Evolutionary conservation across 2,888 invertebrate genomes (phyloP).

Genomic region (Colostygia pectinataria): DNA sequence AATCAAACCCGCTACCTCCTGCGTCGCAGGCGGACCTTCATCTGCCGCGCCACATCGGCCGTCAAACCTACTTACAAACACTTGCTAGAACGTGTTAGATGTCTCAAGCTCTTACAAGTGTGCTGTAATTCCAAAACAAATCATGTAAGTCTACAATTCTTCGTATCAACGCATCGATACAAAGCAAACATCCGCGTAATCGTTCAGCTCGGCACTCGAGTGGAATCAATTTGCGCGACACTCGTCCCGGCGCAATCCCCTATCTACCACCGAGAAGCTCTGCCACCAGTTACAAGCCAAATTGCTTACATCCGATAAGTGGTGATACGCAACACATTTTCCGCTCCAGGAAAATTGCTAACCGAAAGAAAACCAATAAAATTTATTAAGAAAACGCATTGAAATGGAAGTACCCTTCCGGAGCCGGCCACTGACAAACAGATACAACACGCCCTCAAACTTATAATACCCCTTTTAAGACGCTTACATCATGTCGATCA

Average conservation of each 20-base stretch:
- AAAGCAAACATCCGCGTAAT: constrained; percentile 3
- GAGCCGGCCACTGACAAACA: too few relatives aligned
- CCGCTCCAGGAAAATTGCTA: background rate
- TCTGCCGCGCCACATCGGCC: too few relatives aligned
- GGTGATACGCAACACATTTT: constrained; percentile 4
- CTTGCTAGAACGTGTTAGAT: too few relatives aligned
- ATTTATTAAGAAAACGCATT: too few relatives aligned
- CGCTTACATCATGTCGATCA: too few relatives aligned
- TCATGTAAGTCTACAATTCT: background rate
- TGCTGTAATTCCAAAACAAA: background rate
- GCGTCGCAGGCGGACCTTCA: too few relatives aligned
- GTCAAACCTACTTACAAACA: too few relatives aligned
- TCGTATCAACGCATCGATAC: background rate
- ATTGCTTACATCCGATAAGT: constrained; percentile 21
- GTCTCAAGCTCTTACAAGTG: background rate
- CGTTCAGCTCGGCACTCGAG: background rate
- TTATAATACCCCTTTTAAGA: too few relatives aligned
- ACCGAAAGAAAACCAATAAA: background rate
- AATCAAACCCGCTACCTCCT: too few relatives aligned
- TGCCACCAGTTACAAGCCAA: constrained; percentile 8
- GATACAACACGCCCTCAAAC: too few relatives aligned
- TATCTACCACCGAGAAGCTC: background rate
- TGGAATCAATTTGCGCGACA: constrained; percentile 4
- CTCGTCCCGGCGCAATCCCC: constrained; percentile 2
- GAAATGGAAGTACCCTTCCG: too few relatives aligned